Percentiles rank a stretch among this genome's conserved stretches.
Conservation (phyloP, 2,888 invertebrate genomes). For the Rhagophthalmus giganteus region DNA sequence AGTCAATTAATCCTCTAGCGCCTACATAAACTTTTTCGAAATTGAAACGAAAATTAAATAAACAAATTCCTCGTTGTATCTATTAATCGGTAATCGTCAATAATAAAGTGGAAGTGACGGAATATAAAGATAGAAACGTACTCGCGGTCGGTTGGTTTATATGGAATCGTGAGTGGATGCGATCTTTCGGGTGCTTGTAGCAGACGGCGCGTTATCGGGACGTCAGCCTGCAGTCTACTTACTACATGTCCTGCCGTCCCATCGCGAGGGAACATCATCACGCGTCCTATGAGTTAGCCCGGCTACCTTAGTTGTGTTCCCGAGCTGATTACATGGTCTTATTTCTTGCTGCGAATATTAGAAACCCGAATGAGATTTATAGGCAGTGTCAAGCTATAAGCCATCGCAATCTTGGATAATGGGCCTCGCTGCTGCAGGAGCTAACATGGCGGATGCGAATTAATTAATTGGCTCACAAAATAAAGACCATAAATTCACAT, state of each 20-base stretch:
- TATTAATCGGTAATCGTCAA: too few species aligned
- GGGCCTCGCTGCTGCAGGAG: constrained; percentile 48
- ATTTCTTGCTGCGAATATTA: constrained; percentile 49
- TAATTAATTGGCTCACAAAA: constrained; percentile 59
- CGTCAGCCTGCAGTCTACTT: constrained; percentile 26
- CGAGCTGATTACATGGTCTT: constrained; percentile 31
- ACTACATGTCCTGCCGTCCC: constrained; percentile 19
- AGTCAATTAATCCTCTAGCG: too few species aligned
- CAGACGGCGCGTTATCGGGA: constrained; percentile 20
- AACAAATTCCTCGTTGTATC: too few species aligned
- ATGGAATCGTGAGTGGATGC: constrained; percentile 27
- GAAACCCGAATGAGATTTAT: constrained; percentile 55
- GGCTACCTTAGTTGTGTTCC: constrained; percentile 28
- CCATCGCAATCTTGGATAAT: constrained; percentile 57
- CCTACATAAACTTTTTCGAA: too few species aligned
- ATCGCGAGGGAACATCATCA: constrained; percentile 27
- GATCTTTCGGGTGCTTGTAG: constrained; percentile 15
- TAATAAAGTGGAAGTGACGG: too few species aligned
- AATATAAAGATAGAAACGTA: too few species aligned
- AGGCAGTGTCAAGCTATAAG: constrained; percentile 54
- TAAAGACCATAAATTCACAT: constrained; percentile 58
- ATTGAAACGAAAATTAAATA: too few species aligned
- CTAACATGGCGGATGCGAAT: constrained; percentile 55
- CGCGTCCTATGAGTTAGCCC: constrained; percentile 31
- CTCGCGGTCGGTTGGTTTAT: constrained; percentile 11